Conservation (phyloP, 2,113 vertebrate genomes). For the Salvelinus namaycush region DNA sequence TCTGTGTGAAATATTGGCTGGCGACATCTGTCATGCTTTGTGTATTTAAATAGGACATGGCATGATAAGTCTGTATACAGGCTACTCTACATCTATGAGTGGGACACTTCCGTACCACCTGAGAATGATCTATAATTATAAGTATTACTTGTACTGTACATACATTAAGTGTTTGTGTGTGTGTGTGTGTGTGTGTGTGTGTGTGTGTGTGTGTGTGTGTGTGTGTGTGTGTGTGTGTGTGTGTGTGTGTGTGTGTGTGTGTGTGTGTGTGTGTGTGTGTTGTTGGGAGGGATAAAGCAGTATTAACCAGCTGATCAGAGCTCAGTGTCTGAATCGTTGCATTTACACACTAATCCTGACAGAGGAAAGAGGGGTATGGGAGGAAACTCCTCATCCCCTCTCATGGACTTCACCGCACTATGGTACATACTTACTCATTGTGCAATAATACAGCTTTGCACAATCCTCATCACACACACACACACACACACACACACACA, state of each 20-base stretch:
- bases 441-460: background rate
- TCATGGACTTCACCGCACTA: background rate
- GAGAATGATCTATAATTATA: background rate
- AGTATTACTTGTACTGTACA: background rate
- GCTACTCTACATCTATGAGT: background rate
- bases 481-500: too few relatives aligned
- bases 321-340: constrained; percentile 71
- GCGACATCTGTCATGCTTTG: background rate
- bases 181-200: constrained; percentile 16
- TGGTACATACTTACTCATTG: constrained; percentile 10
- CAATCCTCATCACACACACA: background rate
- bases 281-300: constrained; percentile 58
- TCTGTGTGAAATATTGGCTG: background rate
- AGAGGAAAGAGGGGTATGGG: constrained; percentile 46
- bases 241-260: background rate
- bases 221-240: too few relatives aligned
- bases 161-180: constrained; percentile 5
- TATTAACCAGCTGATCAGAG: constrained; percentile 72
- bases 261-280: constrained; percentile 8
- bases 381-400: constrained; percentile 30
- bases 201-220: too few relatives aligned
- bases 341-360: constrained; percentile 71
- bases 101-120: background rate
- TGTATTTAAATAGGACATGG: background rate
- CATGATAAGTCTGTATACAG: background rate